A percentile compares a stretch with the other conserved stretches of the same genome.
These are phyloP conservation scores for silkworm (Bombyx mori) DNA, from an alignment of 1,140 invertebrate species.

Conservation along the genomic window DNA sequence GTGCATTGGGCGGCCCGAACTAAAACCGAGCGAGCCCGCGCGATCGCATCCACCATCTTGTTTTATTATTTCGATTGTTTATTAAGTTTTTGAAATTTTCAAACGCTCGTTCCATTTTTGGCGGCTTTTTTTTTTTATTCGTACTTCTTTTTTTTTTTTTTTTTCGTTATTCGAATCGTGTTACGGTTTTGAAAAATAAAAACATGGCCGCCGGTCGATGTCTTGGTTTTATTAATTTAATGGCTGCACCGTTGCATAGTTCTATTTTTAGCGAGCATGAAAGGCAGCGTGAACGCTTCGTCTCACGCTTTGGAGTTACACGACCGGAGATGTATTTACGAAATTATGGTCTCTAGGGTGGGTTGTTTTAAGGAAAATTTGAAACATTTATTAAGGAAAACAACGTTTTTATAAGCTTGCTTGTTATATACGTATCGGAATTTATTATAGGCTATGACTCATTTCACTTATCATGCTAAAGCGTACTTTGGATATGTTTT, in stretches of 20 bases:
- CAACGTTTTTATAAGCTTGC: background rate
- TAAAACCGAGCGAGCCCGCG: conserved; percentile 29
- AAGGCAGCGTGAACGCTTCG: conserved; percentile 7
- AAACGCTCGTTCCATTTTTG: background rate
- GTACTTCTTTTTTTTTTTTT: no score
- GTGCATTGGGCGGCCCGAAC: conserved; percentile 55
- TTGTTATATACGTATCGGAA: no score
- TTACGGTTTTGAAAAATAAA: no score
- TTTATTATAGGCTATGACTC: no score
- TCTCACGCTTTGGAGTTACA: conserved; percentile 5
- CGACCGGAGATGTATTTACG: conserved; percentile 1
- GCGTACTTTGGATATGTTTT: no score
- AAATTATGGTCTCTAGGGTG: background rate
- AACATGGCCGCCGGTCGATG: no score
- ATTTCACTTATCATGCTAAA: no score
- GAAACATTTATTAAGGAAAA: conserved; percentile 1
- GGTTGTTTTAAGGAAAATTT: conserved; percentile 2
- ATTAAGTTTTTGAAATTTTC: conserved; percentile 1
- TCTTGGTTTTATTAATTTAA: no score
- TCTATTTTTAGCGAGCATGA: conserved; percentile 9
- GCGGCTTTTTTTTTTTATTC: background rate
- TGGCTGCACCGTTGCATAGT: conserved; percentile 4
- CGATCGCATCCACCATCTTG: conserved; percentile 15
- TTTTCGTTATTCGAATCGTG: no score
- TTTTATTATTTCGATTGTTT: no score